Base-by-base conservation (phyloP, 2,113 vertebrate species). In the Cyprinodon brontotheroides region DNA sequence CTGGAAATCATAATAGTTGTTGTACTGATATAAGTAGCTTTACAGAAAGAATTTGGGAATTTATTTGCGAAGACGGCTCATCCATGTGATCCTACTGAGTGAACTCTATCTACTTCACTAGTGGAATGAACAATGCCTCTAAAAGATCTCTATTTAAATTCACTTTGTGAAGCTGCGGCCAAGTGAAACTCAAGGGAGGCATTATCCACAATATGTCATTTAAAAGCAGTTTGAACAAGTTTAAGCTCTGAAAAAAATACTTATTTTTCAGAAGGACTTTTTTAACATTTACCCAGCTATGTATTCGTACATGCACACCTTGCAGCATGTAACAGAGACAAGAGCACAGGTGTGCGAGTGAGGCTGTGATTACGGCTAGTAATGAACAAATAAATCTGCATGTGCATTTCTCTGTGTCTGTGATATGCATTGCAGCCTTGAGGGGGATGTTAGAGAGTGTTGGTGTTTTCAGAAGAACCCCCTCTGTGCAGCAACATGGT, bases 401-500 rank as follows among this genome's bases (percentile, higher is more conserved):
- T 61, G 79, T 65, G 50, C 63, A 39, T 53, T 67, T 60, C 67
- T 39, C 20, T 36, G 38, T 41, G 67, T 65, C 70, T 83, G 71
- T 79, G 70, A 70, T 73, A 68, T 77, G 57, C 36, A 12, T 64
- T 84, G 74, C 75, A 77, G 85, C 78, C 50, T 85, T 75, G 73
- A 80, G 82, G 84, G 82, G 85, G 80, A 82, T 74, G 85, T 81
- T 65, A 57, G 11, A 70, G 75, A 75, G 81, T 67, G 66, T 87
- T 75, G 89, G 82, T 88, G 82, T 90, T 78, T 90, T 84, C 41
- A 39, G 71, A 47, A 81, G 84, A 74, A 87, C 86, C 87, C 91
- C 92, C 86, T 85, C 87, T 86, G 91, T 77, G 90, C 78, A 75
- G 67, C 92, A 92, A 88, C 90, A 92, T 92, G 90, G 87, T 87